phyloP scores from a whole-genome alignment of 2,888 invertebrate species.

The Acrobeloides nanus region DNA sequence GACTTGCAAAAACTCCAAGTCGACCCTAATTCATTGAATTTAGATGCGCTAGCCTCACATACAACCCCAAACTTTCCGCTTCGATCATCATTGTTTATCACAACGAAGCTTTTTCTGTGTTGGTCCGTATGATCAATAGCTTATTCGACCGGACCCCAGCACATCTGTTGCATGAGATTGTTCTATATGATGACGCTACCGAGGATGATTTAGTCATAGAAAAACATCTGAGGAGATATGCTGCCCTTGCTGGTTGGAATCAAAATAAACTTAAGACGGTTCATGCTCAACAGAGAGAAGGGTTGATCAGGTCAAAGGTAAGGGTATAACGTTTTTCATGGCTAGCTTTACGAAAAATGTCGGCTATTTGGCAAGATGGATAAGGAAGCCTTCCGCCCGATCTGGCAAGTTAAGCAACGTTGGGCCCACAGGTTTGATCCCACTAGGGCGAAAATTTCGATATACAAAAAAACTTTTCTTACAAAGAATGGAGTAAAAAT shows the following conservation, averaged over 20 bases:
- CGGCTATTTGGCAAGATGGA: no score
- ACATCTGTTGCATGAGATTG: constrained; percentile 46
- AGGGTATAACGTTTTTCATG: no score
- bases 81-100: constrained; percentile 91
- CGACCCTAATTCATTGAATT: constrained; percentile 4
- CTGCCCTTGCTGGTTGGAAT: constrained; percentile 17
- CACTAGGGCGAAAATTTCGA: no score
- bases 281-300: constrained; percentile 17
- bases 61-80: constrained; percentile 22
- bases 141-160: constrained; percentile 37
- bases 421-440: no score
- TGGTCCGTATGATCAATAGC: constrained; percentile 63
- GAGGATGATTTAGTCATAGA: constrained; percentile 27
- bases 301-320: constrained; percentile 33
- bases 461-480: no score
- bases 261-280: constrained; percentile 17
- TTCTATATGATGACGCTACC: constrained; percentile 53
- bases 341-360: no score
- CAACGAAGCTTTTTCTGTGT: constrained; percentile 95
- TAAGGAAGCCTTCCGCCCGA: no score
- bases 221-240: constrained; percentile 29
- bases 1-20: not conserved
- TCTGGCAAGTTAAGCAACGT: no score
- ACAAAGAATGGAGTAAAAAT: no score
- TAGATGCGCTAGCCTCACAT: constrained; percentile 36